Evolutionary conservation across 92 coral and sea anemone species (phyloP).

Genomic region (Porites divaricata): DNA sequence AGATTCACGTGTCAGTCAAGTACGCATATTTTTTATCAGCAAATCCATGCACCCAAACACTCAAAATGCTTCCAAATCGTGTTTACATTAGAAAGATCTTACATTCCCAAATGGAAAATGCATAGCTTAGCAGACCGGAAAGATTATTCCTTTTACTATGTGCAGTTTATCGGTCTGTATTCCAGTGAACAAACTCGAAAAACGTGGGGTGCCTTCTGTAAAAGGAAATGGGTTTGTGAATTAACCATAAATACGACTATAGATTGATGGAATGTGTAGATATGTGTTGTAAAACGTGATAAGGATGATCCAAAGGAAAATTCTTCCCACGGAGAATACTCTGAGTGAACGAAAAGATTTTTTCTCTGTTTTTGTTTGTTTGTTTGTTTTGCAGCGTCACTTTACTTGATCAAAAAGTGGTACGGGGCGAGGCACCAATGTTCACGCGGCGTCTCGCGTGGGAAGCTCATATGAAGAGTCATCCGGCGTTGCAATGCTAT

Average conservation of each 20-base stretch:
- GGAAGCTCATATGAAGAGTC: neutral
- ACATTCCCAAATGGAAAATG: conserved; percentile 2
- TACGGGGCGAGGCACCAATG: conserved; percentile 4
- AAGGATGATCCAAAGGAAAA: neutral
- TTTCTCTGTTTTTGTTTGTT: too few relatives aligned
- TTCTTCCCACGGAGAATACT: neutral
- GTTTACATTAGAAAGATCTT: conserved; percentile 4
- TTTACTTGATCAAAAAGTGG: neutral
- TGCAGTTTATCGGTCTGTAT: neutral
- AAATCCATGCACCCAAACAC: neutral
- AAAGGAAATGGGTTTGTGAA: conserved; percentile 16
- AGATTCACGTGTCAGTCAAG: too few relatives aligned
- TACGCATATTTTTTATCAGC: neutral
- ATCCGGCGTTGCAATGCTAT: neutral
- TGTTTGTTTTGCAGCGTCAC: neutral
- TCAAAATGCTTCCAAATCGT: neutral
- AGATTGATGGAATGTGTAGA: conserved; percentile 33
- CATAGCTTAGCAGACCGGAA: neutral
- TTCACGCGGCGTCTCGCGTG: neutral
- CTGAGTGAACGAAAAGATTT: too few relatives aligned
- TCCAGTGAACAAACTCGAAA: neutral
- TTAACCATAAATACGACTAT: neutral
- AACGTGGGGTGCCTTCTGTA: conserved; percentile 6
- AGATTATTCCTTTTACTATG: conserved; percentile 13
- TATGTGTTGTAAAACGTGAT: neutral